Conservation (phyloP, 1,140 invertebrate species). For the Argopecten irradians region DNA sequence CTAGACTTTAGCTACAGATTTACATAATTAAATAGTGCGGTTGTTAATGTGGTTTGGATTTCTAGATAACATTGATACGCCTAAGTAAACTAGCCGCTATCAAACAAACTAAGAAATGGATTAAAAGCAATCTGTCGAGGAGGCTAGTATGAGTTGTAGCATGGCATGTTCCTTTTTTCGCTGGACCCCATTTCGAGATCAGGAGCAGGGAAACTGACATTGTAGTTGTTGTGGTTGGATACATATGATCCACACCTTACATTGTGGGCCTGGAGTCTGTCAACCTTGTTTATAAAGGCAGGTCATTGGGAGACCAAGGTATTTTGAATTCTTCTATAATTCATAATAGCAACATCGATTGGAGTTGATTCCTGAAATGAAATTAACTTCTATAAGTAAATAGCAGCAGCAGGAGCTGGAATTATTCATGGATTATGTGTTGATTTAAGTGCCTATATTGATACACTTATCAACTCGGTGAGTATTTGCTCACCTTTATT, state of each 20-base stretch:
- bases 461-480: background rate
- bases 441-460: background rate
- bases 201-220: background rate
- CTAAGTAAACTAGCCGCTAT: background rate
- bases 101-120: slow-evolving; percentile 16
- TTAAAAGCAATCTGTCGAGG: slow-evolving; percentile 7
- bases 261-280: background rate
- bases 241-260: background rate
- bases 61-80: slow-evolving; percentile 8
- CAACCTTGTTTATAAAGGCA: background rate
- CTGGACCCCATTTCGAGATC: background rate
- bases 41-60: slow-evolving; percentile 22
- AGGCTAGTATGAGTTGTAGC: background rate
- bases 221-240: background rate
- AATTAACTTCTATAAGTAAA: slow-evolving; percentile 1
- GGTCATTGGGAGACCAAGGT: background rate
- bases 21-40: slow-evolving; percentile 17
- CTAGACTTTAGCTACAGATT: background rate
- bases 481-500: background rate
- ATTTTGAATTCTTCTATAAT: background rate
- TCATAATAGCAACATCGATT: background rate
- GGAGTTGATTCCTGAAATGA: background rate
- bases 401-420: background rate
- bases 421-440: slow-evolving; percentile 18
- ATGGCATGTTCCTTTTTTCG: background rate